A percentile compares a stretch with the other conserved stretches of the same genome.
These are phyloP conservation scores for Heliocidaris erythrogramma DNA, from an alignment of 35 echinoderm and acorn worm species.

Conservation along the genomic window DNA sequence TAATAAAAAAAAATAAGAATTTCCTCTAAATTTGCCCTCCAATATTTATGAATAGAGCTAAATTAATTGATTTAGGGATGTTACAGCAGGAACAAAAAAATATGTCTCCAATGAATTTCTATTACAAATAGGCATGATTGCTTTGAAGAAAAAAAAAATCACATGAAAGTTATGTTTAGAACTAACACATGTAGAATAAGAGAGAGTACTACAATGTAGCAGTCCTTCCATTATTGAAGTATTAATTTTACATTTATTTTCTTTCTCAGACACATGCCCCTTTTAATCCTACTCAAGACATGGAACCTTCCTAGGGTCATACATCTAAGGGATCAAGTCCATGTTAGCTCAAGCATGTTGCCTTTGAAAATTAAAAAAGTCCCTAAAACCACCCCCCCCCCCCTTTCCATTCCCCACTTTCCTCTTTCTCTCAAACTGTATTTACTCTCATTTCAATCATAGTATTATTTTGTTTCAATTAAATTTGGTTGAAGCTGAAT, in stretches of 20 bases:
- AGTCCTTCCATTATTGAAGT: neutral
- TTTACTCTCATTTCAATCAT: conserved; percentile 54
- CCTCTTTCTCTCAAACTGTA: conserved; percentile 16
- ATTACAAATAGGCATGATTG: neutral
- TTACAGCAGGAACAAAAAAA: too few species aligned
- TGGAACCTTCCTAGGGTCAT: neutral
- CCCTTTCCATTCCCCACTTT: neutral
- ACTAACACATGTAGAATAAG: neutral
- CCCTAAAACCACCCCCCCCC: neutral
- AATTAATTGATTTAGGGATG: too few species aligned
- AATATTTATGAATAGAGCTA: too few species aligned
- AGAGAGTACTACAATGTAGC: neutral
- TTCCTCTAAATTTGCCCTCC: too few species aligned
- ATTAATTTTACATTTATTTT: neutral
- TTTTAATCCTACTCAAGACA: neutral
- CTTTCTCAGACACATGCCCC: neutral
- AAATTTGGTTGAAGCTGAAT: conserved; percentile 34
- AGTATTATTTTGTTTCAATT: conserved; percentile 54
- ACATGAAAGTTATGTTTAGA: neutral
- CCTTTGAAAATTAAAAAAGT: conserved; percentile 16
- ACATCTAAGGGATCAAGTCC: neutral
- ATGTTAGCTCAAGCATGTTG: conserved; percentile 37
- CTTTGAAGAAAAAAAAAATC: neutral
- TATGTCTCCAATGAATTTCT: too few species aligned
- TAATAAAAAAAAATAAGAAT: too few species aligned